A percentile compares a stretch with the other conserved stretches of the same genome.
phyloP scores from a whole-genome alignment of 2,797 vertebrate genomes.

The Sciurus vulgaris region DNA sequence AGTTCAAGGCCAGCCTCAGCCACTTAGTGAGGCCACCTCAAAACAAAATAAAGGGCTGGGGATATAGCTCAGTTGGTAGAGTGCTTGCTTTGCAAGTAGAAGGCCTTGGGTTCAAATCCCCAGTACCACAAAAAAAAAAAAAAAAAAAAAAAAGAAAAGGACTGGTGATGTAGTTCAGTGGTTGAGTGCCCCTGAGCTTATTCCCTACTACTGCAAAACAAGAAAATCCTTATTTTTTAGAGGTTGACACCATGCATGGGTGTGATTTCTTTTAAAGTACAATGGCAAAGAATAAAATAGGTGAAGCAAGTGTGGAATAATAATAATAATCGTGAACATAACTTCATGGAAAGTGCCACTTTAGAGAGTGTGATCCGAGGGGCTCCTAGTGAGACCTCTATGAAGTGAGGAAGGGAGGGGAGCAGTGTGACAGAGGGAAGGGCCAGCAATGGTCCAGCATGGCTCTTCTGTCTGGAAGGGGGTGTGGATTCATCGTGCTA shows the following conservation, averaged over 20 bases:
- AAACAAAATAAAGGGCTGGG: no score
- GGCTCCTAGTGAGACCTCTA: neutral
- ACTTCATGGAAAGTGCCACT: neutral
- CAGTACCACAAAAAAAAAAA: no score
- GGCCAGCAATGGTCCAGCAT: neutral
- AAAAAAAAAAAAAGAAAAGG: no score
- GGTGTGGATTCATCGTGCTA: neutral
- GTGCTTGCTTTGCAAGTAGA: no score
- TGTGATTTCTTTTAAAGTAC: neutral
- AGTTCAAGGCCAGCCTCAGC: no score
- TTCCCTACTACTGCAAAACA: no score
- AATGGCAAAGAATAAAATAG: neutral
- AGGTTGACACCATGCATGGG: neutral
- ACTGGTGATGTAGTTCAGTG: no score
- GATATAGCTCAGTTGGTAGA: no score
- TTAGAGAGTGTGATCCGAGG: neutral
- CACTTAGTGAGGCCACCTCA: no score
- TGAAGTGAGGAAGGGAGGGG: neutral
- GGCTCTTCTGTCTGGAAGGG: neutral
- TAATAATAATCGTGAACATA: neutral
- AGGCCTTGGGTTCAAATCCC: no score
- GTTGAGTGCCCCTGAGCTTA: no score
- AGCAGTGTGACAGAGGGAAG: neutral
- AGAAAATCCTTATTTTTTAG: neutral
- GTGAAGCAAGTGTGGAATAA: neutral